Conservation (phyloP, 2,888 invertebrate species). For the Agrotis exclamationis region DNA sequence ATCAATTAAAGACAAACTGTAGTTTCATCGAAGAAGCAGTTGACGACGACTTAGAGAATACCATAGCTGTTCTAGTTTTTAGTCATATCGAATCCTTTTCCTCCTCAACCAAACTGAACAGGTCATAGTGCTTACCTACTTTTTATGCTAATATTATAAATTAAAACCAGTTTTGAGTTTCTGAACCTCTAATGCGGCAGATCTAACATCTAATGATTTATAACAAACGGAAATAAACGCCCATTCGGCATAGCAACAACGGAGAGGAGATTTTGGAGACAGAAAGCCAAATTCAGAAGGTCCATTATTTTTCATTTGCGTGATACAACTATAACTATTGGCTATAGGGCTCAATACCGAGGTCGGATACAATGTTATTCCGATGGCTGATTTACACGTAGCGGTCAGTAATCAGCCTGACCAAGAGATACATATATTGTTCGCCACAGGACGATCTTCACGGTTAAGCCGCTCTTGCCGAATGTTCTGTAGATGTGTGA, state of each 20-base stretch:
- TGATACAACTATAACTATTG: no score
- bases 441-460: no score
- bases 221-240: conserved; percentile 68
- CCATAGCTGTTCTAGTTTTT: conserved; percentile 1
- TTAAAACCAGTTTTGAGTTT: conserved; percentile 55
- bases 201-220: conserved; percentile 63
- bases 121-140: conserved; percentile 51
- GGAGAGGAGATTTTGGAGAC: not conserved
- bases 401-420: no score
- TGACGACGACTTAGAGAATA: no score
- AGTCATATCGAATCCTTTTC: conserved; percentile 5
- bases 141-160: conserved; percentile 44
- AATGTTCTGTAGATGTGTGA: no score
- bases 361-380: no score
- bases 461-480: no score
- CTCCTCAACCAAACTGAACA: conserved; percentile 29
- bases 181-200: conserved; percentile 57
- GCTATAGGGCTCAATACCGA: no score
- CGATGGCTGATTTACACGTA: no score
- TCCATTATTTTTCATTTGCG: not conserved
- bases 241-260: conserved; percentile 57
- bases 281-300: conserved; percentile 21
- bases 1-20: no score
- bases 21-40: no score
- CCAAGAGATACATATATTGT: no score